Conservation (phyloP, 2,888 invertebrate species). For the Agrochola macilenta region DNA sequence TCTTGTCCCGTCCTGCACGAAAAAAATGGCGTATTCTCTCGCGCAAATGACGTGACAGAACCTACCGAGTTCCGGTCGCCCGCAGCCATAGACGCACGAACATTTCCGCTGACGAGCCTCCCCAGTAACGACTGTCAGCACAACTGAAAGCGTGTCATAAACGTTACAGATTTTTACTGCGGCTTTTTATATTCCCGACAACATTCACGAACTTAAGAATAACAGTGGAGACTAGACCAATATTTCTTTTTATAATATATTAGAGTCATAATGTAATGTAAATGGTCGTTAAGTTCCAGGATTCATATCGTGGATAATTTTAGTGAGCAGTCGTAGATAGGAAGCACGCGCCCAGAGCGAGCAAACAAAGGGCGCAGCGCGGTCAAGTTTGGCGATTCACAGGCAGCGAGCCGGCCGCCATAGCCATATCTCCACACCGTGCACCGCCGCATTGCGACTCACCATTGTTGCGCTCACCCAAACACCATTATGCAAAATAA, state of each 20-base stretch:
- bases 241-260: conserved; percentile 38
- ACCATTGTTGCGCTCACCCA: conserved; percentile 80
- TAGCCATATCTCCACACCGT: conserved; percentile 72
- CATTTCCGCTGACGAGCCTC: conserved; percentile 74
- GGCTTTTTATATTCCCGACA: conserved; percentile 50
- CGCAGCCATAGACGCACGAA: conserved; percentile 71
- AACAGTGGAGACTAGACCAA: conserved; percentile 25
- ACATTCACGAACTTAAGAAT: conserved; percentile 39
- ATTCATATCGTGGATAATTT: conserved; percentile 54
- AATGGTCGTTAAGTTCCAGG: conserved; percentile 37
- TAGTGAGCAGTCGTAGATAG: conserved; percentile 72
- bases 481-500: conserved; percentile 86
- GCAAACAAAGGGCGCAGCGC: conserved; percentile 76
- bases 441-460: conserved; percentile 76
- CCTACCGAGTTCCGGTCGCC: conserved; percentile 75
- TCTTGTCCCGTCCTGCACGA: conserved; percentile 67
- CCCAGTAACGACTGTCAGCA: conserved; percentile 71
- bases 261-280: conserved; percentile 34
- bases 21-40: conserved; percentile 69
- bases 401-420: conserved; percentile 78
- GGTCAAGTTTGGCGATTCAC: conserved; percentile 84
- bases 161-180: conserved; percentile 57
- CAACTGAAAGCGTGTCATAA: conserved; percentile 70
- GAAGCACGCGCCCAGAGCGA: conserved; percentile 68
- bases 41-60: conserved; percentile 74